phyloP scores from a whole-genome alignment of 64 coral and sea anemone genomes.

The Cladopsammia gracilis region DNA sequence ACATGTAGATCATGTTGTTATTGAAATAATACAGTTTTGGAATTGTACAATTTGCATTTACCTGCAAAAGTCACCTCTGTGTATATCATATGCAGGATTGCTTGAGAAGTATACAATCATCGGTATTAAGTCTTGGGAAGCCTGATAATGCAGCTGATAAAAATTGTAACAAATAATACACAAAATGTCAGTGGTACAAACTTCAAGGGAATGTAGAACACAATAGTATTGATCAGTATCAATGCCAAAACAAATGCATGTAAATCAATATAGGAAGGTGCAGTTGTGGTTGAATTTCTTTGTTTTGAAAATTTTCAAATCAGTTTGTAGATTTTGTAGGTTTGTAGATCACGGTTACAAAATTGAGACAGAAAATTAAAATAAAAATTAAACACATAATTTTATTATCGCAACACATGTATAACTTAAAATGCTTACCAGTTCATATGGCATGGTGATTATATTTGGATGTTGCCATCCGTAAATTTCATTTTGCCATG shows the following conservation, averaged over 20 bases:
- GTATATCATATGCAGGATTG: neutral
- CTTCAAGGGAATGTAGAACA: too few relatives aligned
- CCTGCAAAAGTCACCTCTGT: neutral
- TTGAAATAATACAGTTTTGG: neutral
- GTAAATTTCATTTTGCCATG: neutral
- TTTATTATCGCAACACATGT: neutral
- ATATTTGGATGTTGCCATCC: constrained; percentile 1
- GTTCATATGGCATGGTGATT: neutral
- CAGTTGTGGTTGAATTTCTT: too few relatives aligned
- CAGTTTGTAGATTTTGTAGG: too few relatives aligned
- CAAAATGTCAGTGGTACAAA: too few relatives aligned
- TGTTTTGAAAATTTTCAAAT: too few relatives aligned
- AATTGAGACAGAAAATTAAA: too few relatives aligned
- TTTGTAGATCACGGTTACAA: too few relatives aligned
- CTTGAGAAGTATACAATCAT: neutral
- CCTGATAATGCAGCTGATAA: neutral
- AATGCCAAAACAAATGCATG: too few relatives aligned
- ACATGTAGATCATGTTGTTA: neutral
- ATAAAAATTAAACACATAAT: neutral
- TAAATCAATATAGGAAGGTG: too few relatives aligned
- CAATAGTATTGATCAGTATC: too few relatives aligned
- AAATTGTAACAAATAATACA: too few relatives aligned
- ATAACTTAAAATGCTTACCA: neutral
- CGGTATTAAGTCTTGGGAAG: neutral
- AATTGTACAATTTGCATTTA: neutral